Evolutionary conservation across 35 echinoderm and acorn worm genomes (phyloP), one percentile per base, ranked within the genome.

Genomic region (Patiria miniata): DNA sequence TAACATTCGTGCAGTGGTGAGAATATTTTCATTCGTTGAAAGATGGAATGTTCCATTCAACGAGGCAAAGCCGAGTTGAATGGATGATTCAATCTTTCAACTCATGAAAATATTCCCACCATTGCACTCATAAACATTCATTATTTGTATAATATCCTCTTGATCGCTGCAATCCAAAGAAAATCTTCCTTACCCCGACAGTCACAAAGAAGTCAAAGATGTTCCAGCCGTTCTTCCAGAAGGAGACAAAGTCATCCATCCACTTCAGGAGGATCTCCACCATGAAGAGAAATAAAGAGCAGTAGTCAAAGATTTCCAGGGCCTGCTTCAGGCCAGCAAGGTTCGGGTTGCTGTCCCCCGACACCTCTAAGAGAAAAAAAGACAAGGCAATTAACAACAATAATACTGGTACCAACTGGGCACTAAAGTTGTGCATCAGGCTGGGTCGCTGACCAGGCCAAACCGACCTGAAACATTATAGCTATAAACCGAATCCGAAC

Each of bases 221-320:
- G 79, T 97, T 97, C 95, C 95, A 97, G 15, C 89, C 89, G 58
- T 94, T 93, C 54, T 83, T 81, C 95, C 95, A 97, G 88, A 97
- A 97, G 4, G 80, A 81, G 34, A 77, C 79, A 38, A 97, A 97
- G 83, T 94, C 81, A 55, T 97, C 95, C 37, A 97, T 65, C 95
- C 95, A 97, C 52, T 97, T 97, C 16, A 97, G 88, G 39, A 97
- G 82, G 69, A 97, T 97, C 51, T 97, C 95, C 34, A 97, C 79
- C 95, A 97, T 97, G 86, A 97, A 97, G 29, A 97, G 88, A 52
- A 94, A 93, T 7, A 97, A 51, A 17, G 95, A 94, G 40, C 95
- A 97, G 81, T 97, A 97, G 77, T 97, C 95, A 84, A 97, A 97
- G 68, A 97, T 86, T n/a, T 94, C 95, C 37, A 97, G 78, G 36